These are phyloP conservation scores for Willowsia nigromaculata DNA, from an alignment of 2,888 invertebrate genomes.

Conservation along the genomic window DNA sequence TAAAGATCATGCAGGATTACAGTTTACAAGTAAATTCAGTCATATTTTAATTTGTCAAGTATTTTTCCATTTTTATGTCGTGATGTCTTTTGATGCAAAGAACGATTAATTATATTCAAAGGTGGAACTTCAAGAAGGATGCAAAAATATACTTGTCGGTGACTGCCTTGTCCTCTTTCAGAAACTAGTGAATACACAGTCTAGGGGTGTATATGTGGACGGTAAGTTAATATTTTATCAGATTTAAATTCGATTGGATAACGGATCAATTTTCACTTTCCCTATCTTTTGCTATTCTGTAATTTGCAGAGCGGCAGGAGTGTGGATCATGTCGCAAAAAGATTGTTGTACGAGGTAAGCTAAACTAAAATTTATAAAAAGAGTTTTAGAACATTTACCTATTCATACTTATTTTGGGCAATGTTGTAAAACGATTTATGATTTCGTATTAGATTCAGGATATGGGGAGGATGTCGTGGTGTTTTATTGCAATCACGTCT, in stretches of 20 bases:
- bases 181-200: constrained; percentile 88
- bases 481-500: constrained; percentile 94
- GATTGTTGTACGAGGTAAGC: constrained; percentile 86
- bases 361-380: not conserved
- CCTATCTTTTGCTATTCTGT: no score
- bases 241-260: no score
- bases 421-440: not conserved
- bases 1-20: constrained; percentile 97
- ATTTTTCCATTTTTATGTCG: not conserved
- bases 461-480: constrained; percentile 87
- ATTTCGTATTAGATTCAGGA: constrained; percentile 83
- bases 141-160: constrained; percentile 92
- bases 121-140: constrained; percentile 93
- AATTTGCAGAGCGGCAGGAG: constrained; percentile 86
- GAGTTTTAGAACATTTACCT: no score
- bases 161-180: constrained; percentile 94
- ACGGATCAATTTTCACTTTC: no score
- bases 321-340: constrained; percentile 90
- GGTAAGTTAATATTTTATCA: constrained; percentile 80
- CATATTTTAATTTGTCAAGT: not conserved
- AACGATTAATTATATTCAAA: constrained; percentile 78
- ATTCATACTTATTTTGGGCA: not conserved
- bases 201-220: constrained; percentile 87
- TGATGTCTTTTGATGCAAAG: not conserved
- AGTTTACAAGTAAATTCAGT: constrained; percentile 87